Percentiles rank a stretch among this genome's conserved stretches.
phyloP scores from a whole-genome alignment of 2,797 vertebrate species.

The Urosaurus nigricauda region DNA sequence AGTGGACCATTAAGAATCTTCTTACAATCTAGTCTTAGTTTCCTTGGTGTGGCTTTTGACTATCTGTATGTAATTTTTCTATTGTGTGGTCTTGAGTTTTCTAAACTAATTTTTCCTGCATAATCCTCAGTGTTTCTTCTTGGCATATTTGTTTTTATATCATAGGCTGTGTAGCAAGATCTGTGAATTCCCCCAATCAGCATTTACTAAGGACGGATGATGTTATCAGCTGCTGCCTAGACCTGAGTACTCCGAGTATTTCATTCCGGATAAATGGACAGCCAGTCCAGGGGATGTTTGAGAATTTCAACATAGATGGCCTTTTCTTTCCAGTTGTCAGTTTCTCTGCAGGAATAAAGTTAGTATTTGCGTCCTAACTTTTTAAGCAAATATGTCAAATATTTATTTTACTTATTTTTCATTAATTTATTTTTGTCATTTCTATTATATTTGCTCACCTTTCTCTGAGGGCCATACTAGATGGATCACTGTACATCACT shows the following conservation, averaged over 20 bases:
- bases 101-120: not conserved
- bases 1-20: not conserved
- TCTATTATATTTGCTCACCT: conserved; percentile 11
- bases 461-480: not conserved
- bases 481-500: not conserved
- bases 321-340: conserved; percentile 96
- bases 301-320: conserved; percentile 96
- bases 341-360: conserved; percentile 97
- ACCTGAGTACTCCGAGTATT: conserved; percentile 94
- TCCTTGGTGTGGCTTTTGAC: not conserved
- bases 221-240: conserved; percentile 96
- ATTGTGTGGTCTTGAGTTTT: not conserved
- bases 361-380: conserved; percentile 68
- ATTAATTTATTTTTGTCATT: conserved; percentile 41
- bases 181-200: conserved; percentile 93
- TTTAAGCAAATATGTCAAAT: not conserved
- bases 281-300: conserved; percentile 97
- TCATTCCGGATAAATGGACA: conserved; percentile 97
- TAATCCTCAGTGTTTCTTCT: not conserved
- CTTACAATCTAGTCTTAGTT: not conserved
- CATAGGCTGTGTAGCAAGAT: conserved; percentile 89
- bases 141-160: conserved; percentile 26
- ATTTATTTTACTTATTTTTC: not conserved
- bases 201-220: conserved; percentile 90
- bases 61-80: not conserved